Percentiles rank a stretch among this genome's conserved stretches.
These are phyloP conservation scores for Cliona cf. orientalis DNA, from an alignment of 37 sponge, comb jelly and placozoan species.

Conservation along the genomic window DNA sequence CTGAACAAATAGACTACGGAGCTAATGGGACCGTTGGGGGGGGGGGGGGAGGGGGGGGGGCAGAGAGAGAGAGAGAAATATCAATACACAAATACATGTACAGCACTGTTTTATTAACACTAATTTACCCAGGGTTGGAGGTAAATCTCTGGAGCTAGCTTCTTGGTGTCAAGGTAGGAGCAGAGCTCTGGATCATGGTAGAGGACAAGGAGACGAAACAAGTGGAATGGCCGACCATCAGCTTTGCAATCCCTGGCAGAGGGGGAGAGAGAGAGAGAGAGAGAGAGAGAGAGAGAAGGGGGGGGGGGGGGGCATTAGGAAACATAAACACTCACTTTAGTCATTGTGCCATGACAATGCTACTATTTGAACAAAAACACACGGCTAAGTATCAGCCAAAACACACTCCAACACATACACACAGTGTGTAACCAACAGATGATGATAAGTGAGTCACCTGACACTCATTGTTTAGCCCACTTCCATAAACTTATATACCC, in stretches of 20 bases:
- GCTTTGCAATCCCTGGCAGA: conserved; percentile 80
- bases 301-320: conserved; percentile 4
- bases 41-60: too few species aligned
- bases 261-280: neutral
- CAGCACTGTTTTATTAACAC: neutral
- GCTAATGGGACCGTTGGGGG: too few species aligned
- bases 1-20: conserved; percentile 79
- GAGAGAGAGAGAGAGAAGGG: neutral
- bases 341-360: too few species aligned
- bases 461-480: too few species aligned
- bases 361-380: too few species aligned
- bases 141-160: conserved; percentile 81
- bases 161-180: conserved; percentile 92
- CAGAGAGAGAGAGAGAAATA: neutral
- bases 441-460: too few species aligned
- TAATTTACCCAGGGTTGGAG: conserved; percentile 83
- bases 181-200: conserved; percentile 97
- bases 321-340: too few species aligned
- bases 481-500: too few species aligned
- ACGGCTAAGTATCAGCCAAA: too few species aligned
- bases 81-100: conserved; percentile 7
- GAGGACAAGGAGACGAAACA: conserved; percentile 92
- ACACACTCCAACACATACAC: too few species aligned
- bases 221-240: conserved; percentile 85
- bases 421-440: too few species aligned